Evolutionary conservation across 2,113 vertebrate genomes (phyloP).

Genomic region (Chamaetylas fuelleborni): DNA sequence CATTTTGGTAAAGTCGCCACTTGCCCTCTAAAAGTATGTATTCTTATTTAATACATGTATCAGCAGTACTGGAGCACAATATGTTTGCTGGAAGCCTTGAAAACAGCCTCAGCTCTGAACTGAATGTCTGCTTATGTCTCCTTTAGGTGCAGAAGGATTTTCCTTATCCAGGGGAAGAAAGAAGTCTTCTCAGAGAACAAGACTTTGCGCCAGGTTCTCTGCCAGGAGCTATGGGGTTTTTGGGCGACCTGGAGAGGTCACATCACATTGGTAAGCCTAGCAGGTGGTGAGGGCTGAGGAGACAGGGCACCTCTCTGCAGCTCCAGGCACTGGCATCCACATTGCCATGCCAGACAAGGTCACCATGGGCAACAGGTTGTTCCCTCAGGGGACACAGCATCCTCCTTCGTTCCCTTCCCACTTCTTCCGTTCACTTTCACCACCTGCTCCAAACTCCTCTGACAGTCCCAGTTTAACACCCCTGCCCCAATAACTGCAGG

Average conservation of each 20-base stretch:
- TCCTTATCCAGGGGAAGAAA: neutral
- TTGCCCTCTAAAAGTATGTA: neutral
- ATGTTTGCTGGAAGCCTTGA: neutral
- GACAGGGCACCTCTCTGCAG: neutral
- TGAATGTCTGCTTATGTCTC: conserved; percentile 8
- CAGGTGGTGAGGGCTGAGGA: fast-evolving
- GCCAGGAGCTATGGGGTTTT: neutral
- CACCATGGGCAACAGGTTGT: neutral
- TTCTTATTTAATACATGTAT: neutral
- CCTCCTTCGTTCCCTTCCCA: neutral
- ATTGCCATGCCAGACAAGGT: neutral
- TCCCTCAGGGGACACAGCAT: neutral
- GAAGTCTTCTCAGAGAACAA: neutral
- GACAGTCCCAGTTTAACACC: neutral
- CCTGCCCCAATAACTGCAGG: neutral
- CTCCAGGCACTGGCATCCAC: neutral
- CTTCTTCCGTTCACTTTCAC: neutral
- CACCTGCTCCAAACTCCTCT: neutral
- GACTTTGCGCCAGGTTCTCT: neutral
- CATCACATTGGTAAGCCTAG: fast-evolving
- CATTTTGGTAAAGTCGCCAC: neutral
- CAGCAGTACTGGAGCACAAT: neutral
- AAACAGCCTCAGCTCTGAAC: neutral
- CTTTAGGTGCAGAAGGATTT: neutral
- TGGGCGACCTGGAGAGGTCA: neutral